Evolutionary conservation across 2,797 vertebrate species (phyloP).

Genomic region (Mormyrops attenuatus): DNA sequence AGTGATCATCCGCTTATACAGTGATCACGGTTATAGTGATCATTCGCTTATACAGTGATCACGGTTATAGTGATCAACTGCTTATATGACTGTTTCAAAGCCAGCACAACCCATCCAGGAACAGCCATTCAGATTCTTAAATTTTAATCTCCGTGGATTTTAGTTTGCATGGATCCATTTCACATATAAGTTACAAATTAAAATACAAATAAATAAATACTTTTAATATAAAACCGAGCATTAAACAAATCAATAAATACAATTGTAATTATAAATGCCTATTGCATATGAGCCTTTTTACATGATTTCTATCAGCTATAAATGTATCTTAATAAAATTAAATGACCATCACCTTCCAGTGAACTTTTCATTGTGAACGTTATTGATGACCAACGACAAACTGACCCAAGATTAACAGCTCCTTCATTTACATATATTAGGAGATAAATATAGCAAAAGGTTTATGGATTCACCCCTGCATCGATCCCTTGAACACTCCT

Average conservation of each 20-base stretch:
- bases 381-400: not conserved
- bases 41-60: no score
- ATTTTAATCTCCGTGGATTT: not conserved
- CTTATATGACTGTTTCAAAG: not conserved
- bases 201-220: slow-evolving; percentile 5
- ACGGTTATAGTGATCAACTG: no score
- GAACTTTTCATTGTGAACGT: not conserved
- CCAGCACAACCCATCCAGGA: not conserved
- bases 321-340: slow-evolving; percentile 9
- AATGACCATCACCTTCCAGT: not conserved
- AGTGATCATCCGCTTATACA: no score
- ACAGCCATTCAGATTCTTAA: not conserved
- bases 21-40: no score
- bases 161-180: not conserved
- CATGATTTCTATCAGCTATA: not conserved
- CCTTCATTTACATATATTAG: not conserved
- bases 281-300: slow-evolving; percentile 34
- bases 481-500: not conserved
- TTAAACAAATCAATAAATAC: slow-evolving; percentile 20
- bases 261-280: slow-evolving; percentile 19
- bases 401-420: not conserved
- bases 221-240: slow-evolving; percentile 8
- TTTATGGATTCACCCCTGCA: not conserved
- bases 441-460: not conserved
- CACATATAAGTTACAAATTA: slow-evolving; percentile 14